Evolutionary conservation across 92 coral and sea anemone species (phyloP).

Genomic region (Isaurus tuberculatus): DNA sequence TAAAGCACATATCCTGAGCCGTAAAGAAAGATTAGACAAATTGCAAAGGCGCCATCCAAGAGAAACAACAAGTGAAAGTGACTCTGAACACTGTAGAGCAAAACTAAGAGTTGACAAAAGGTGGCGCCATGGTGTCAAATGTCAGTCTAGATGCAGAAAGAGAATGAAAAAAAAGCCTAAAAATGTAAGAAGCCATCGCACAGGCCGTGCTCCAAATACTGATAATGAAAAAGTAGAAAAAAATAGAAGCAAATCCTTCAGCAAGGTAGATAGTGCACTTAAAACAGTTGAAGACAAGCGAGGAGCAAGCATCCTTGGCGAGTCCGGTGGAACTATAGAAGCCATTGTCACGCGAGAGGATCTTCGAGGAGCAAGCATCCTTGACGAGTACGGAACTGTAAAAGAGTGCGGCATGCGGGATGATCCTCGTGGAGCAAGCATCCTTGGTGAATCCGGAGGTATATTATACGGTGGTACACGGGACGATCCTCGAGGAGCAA

Average conservation of each 20-base stretch:
- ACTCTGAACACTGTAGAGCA: background rate
- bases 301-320: slow-evolving; percentile 53
- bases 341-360: background rate
- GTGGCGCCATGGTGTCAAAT: slow-evolving; percentile 69
- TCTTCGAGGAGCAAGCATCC: background rate
- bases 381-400: background rate
- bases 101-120: slow-evolving; percentile 39
- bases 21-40: background rate
- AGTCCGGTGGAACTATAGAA: background rate
- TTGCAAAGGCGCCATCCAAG: background rate
- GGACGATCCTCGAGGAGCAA: background rate
- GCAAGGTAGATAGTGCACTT: background rate
- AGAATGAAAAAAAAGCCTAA: slow-evolving; percentile 20
- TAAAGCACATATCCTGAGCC: background rate
- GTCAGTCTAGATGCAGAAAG: slow-evolving; percentile 55
- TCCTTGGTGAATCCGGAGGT: slow-evolving; percentile 29
- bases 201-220: background rate
- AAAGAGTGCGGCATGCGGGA: background rate
- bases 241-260: background rate
- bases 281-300: background rate
- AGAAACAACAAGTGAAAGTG: slow-evolving; percentile 32
- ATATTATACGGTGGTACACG: background rate
- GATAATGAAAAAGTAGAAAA: slow-evolving; percentile 2
- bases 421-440: slow-evolving; percentile 48
- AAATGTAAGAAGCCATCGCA: background rate